Evolutionary conservation across 2,797 vertebrate genomes (phyloP).

Genomic region (Melanotaenia trifasciata): DNA sequence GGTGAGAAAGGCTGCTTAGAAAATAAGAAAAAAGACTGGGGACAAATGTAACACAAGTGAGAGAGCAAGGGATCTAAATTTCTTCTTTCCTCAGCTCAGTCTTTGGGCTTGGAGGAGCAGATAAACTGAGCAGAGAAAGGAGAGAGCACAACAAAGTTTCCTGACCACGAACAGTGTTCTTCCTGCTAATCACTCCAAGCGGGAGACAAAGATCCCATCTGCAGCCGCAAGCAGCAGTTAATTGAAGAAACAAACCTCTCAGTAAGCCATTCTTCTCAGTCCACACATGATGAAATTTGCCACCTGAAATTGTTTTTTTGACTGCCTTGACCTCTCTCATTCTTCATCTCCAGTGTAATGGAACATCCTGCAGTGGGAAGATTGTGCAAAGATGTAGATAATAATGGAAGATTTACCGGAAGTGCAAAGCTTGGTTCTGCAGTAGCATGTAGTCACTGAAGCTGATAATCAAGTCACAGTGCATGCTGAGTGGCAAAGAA

Average conservation of each 20-base stretch:
- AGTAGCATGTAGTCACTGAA: constrained; percentile 13
- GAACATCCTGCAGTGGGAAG: constrained; percentile 44
- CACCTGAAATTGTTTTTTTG: constrained; percentile 68
- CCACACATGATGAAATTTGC: constrained; percentile 58
- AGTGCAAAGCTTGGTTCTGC: constrained; percentile 31
- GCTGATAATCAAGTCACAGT: constrained; percentile 43
- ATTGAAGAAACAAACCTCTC: constrained; percentile 64
- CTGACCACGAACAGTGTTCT: constrained; percentile 16
- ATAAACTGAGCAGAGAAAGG: constrained; percentile 7
- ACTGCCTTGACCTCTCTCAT: constrained; percentile 58
- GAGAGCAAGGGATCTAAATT: constrained; percentile 7
- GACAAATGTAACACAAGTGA: constrained; percentile 15
- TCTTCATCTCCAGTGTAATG: constrained; percentile 62
- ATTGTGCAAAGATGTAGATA: constrained; percentile 54
- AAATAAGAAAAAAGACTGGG: constrained; percentile 25
- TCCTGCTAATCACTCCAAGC: constrained; percentile 33
- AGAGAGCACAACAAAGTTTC: constrained; percentile 36
- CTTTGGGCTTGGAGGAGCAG: constrained; percentile 9
- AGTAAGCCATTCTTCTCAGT: constrained; percentile 37
- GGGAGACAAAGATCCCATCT: constrained; percentile 48
- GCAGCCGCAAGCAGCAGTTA: constrained; percentile 50
- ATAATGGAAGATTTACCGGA: constrained; percentile 49
- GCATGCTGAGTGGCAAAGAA: constrained; percentile 24
- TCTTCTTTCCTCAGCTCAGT: neutral
- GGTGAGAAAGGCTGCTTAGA: constrained; percentile 3